These are phyloP conservation scores for Pelodiscus sinensis DNA, from an alignment of 2,113 vertebrate genomes.

Conservation along the genomic window DNA sequence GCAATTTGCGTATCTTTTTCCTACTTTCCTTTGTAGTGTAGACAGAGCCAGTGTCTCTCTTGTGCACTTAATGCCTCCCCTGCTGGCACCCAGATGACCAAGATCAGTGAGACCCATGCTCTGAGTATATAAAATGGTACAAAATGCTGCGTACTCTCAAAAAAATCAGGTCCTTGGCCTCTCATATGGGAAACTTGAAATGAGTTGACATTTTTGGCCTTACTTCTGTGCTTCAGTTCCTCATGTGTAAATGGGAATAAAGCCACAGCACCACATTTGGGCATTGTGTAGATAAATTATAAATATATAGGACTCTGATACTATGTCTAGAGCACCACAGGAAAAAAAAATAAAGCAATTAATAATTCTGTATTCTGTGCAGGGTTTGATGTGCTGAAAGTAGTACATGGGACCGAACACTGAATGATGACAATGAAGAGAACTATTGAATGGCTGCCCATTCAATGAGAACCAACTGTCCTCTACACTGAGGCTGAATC, in stretches of 20 bases:
- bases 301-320: not conserved
- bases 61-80: not conserved
- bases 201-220: not conserved
- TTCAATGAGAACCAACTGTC: not conserved
- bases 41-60: not conserved
- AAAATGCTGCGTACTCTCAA: not conserved
- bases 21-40: too few relatives aligned
- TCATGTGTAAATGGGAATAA: not conserved
- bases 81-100: not conserved
- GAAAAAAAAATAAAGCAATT: not conserved
- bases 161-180: not conserved
- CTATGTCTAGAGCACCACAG: not conserved
- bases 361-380: not conserved
- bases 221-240: not conserved
- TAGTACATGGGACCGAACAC: not conserved
- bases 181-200: not conserved
- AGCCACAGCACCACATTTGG: not conserved
- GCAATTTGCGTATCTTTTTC: too few relatives aligned
- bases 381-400: not conserved
- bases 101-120: not conserved
- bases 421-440: not conserved
- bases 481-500: not conserved
- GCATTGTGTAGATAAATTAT: not conserved
- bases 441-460: not conserved
- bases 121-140: not conserved